Percentiles rank a stretch among this genome's conserved stretches.
phyloP scores from a whole-genome alignment of 2,113 vertebrate genomes.

The Clarias magur region DNA sequence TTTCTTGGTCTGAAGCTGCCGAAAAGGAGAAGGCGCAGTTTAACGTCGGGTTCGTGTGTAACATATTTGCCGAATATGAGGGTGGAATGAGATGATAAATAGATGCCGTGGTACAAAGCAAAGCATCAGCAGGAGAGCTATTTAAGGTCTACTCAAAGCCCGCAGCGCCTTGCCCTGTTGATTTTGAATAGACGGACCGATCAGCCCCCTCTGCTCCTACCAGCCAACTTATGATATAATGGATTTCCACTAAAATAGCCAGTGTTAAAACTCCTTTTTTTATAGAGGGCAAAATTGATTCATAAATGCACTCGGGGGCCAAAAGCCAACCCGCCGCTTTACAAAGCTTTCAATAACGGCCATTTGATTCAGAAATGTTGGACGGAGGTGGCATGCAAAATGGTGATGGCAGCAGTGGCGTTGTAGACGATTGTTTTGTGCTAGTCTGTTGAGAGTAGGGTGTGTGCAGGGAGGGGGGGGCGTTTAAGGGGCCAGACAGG shows the following conservation, averaged over 20 bases:
- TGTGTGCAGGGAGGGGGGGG: not conserved
- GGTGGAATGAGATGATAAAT: constrained; percentile 69
- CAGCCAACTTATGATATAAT: constrained; percentile 76
- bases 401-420: constrained; percentile 66
- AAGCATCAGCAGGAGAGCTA: constrained; percentile 67
- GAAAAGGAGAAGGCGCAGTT: constrained; percentile 23
- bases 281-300: constrained; percentile 76
- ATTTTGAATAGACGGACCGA: constrained; percentile 72
- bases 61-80: constrained; percentile 52
- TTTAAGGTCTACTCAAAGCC: constrained; percentile 61
- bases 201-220: constrained; percentile 63
- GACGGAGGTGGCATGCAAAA: constrained; percentile 69
- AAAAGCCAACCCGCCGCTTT: constrained; percentile 65
- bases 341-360: constrained; percentile 77
- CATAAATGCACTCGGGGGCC: constrained; percentile 73
- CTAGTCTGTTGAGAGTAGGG: not conserved
- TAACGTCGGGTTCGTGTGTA: constrained; percentile 32
- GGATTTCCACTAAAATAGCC: constrained; percentile 78
- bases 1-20: not conserved
- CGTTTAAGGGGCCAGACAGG: constrained; percentile 46
- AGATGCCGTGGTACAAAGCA: constrained; percentile 64
- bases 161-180: constrained; percentile 60
- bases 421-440: constrained; percentile 73
- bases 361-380: constrained; percentile 73
- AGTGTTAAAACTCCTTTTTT: constrained; percentile 75